Percentiles rank a stretch among this genome's conserved stretches.
These are phyloP conservation scores for Gymnopithys bicolor DNA, from an alignment of 2,797 vertebrate species.

Conservation along the genomic window DNA sequence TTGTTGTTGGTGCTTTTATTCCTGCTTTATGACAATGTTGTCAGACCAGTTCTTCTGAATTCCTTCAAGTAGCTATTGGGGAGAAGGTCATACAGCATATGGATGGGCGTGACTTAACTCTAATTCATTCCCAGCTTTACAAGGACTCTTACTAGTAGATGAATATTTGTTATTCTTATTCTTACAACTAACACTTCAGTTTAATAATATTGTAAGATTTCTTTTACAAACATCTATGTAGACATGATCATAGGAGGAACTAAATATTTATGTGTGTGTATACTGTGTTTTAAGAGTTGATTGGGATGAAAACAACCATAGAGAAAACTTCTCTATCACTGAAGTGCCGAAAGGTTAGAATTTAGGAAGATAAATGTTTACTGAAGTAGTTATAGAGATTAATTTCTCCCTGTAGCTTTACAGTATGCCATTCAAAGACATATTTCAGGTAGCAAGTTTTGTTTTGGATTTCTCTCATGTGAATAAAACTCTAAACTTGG, in stretches of 20 bases:
- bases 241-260: neutral
- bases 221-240: neutral
- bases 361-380: neutral
- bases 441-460: neutral
- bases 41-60: neutral
- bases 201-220: neutral
- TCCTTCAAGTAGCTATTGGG: neutral
- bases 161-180: neutral
- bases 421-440: neutral
- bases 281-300: neutral
- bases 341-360: neutral
- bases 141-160: neutral
- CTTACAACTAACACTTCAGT: neutral
- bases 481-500: neutral
- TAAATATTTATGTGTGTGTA: neutral
- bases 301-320: neutral
- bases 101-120: neutral
- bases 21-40: neutral
- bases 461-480: neutral
- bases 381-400: neutral
- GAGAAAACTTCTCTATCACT: neutral
- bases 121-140: neutral
- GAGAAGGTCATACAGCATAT: fast-evolving
- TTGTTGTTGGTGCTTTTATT: neutral
- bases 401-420: neutral